Evolutionary conservation across 2,888 invertebrate species (phyloP), one percentile per base, ranked within the genome.

Genomic region (Baronia brevicornis): DNA sequence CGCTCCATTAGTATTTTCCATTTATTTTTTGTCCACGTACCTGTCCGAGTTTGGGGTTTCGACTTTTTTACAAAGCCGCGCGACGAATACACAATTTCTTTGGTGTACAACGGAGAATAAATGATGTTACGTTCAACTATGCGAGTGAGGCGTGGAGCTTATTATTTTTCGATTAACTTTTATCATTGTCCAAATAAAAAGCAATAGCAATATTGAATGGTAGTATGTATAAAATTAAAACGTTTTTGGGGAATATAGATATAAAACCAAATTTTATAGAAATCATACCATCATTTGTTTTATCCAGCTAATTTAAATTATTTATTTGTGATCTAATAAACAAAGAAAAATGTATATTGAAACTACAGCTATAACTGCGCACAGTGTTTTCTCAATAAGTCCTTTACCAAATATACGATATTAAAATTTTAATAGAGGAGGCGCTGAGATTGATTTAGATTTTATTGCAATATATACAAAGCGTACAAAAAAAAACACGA

Each of bases 21-120:
- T 84, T 84, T 82, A 80, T 82, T 84, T 82, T 84, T 82, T 82
- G 78, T 82, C 78, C 79, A 73, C 79, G 71, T 82, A 80, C 79
- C 82, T 82, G 84, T 79, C 78, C 71, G 62, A 77, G 67, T 78
- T 79, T 64, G 72, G 79, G 78, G 75, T 73, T 77, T 75, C 62
- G 60, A 70, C 66, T 75, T 82, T 79, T 80, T 79, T 80, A 65
- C 71, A 71, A 60, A 60, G 64, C 60, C 69, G 69, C 67, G 75
- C 79, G 78, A 78, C 82, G 80, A 74, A 82, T 78, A 79, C 79
- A 59, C 66, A 78, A 77, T 80, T 77, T 79, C 73, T 75, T 75
- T 67, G 45, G 65, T 68, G 61, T 61, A 51, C 63, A 70, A 71
- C 56, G 59, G 60, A 71, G 74, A 80, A 78, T 80, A 78, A 80